Conservation (phyloP, 2,113 vertebrate species). For the Ranitomeya variabilis region DNA sequence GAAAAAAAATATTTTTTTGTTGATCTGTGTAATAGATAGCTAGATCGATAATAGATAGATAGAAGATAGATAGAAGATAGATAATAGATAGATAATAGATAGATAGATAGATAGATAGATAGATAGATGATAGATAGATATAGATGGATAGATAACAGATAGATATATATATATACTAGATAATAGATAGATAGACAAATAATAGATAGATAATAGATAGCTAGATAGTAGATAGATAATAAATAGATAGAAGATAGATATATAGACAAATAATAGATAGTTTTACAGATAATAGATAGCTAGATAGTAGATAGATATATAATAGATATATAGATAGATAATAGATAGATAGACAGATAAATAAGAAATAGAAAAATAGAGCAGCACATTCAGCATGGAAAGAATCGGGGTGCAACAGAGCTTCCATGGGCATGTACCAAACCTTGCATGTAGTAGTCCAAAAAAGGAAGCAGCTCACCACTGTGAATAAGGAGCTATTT, state of each 20-base stretch:
- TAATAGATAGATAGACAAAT: background rate
- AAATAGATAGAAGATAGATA: background rate
- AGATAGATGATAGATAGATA: background rate
- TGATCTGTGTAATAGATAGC: no score
- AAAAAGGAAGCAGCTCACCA: no score
- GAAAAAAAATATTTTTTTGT: no score
- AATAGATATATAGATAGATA: slow-evolving; percentile 13
- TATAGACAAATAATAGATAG: slow-evolving; percentile 19
- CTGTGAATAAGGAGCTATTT: no score
- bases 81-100: background rate
- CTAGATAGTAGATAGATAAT: background rate
- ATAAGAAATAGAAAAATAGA: slow-evolving; percentile 13
- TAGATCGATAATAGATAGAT: background rate
- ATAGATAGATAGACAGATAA: slow-evolving; percentile 30
- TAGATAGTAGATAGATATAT: background rate
- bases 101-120: background rate
- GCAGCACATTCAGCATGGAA: no score
- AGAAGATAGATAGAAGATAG: background rate
- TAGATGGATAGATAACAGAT: background rate
- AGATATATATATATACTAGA: no score
- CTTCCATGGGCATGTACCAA: no score
- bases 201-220: background rate
- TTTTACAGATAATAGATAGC: background rate
- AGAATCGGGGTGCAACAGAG: no score
- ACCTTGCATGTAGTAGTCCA: no score